A percentile compares a stretch with the other conserved stretches of the same genome.
These are phyloP conservation scores for Tipula confusa DNA, from an alignment of 2,888 invertebrate species.

Conservation along the genomic window DNA sequence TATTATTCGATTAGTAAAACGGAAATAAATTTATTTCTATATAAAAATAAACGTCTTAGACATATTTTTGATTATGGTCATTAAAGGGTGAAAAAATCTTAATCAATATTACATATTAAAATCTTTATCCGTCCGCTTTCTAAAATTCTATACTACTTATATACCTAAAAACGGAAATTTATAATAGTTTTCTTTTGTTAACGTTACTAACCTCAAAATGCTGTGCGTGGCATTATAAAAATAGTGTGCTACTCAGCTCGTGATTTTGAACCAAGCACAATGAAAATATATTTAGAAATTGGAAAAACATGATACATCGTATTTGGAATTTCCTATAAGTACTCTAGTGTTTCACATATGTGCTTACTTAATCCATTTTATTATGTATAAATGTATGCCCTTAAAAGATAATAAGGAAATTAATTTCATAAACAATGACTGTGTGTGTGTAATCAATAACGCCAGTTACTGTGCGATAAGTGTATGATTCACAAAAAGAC, in stretches of 20 bases:
- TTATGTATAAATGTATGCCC: background rate
- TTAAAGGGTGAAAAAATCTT: constrained; percentile 3
- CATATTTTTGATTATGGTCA: constrained; percentile 12
- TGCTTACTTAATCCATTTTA: background rate
- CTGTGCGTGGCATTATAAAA: background rate
- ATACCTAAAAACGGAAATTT: background rate
- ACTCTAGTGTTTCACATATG: background rate
- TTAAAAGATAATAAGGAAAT: background rate
- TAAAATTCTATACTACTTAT: background rate
- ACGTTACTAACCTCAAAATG: background rate
- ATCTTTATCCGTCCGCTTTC: background rate
- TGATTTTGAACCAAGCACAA: background rate
- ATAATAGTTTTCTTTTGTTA: background rate
- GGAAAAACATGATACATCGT: background rate
- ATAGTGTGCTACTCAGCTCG: background rate
- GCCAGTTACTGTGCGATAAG: background rate
- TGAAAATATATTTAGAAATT: background rate
- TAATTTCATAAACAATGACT: background rate
- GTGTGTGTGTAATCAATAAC: background rate
- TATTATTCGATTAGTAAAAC: constrained; percentile 20
- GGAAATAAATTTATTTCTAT: constrained; percentile 3
- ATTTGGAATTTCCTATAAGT: background rate
- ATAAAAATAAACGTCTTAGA: too few relatives aligned
- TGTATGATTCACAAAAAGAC: background rate
- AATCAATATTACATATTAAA: background rate